Base-by-base conservation (phyloP, 1,140 invertebrate genomes). In the Lutraria rhynchaena region DNA sequence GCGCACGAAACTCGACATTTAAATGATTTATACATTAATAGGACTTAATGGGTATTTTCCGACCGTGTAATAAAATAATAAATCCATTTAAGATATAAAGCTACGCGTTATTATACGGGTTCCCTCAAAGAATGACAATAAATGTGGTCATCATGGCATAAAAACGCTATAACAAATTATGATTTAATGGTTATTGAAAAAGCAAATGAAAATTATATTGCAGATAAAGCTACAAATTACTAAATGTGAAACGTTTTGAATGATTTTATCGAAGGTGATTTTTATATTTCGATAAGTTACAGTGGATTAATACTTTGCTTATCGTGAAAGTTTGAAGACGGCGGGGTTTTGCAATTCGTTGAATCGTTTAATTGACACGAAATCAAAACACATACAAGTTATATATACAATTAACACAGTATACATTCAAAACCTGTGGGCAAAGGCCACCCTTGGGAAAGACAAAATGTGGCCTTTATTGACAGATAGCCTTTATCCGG, bases 1-100 rank as follows among this genome's bases (percentile, higher is more conserved):
- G 22, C 75, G 60, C 44, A 37, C 49, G 35, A 77, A 24, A 22
- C 24, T 22, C 9, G 35, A 53, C 53, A 77, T 77, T 77, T 77
- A 29, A 77, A 77, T 77, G 60, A 67, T 77, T 77, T 67, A 55
- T 58, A 41, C 75, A 77, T 77, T 77, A 77, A 46, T 46, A 29
- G 35, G 22, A 9, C n/a, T 77, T 55, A 77, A 77, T 49, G 46
- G 41, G 27, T 29, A 15, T 55, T 65, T 33, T 77, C 15, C 27
- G 19, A 65, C 19, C n/a, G 15, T 31, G 41, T 19, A 61, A 41
- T 75, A 29, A 60, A 61, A 75, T 44, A 41, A 41, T 15, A 11
- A 29, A 19, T 24, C 44, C 33, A 41, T 41, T 53, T 35, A 15
- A 22, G 15, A 31, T 5, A 67, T n/a, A 67, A 19, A 37, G 29